Evolutionary conservation across 2,888 invertebrate genomes (phyloP).

Genomic region (Ischnus inquisitorius): DNA sequence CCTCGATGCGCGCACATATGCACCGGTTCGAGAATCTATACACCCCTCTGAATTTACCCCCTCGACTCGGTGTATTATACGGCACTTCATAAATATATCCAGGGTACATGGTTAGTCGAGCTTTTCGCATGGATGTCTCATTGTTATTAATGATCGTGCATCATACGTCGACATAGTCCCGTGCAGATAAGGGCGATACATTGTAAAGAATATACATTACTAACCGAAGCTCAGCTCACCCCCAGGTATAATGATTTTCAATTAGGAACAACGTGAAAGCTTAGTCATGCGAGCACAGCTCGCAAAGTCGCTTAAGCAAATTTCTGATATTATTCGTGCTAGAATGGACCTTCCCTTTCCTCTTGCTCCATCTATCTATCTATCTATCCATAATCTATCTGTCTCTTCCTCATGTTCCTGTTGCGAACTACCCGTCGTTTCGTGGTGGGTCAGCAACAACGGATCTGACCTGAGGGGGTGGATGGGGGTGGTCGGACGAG

Average conservation of each 20-base stretch:
- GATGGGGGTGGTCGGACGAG: slow-evolving; percentile 30
- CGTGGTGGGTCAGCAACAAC: slow-evolving; percentile 41
- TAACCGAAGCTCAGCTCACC: background rate
- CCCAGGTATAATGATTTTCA: background rate
- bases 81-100: slow-evolving; percentile 59
- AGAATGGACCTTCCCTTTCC: background rate
- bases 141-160: slow-evolving; percentile 45
- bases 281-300: background rate
- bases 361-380: background rate
- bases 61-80: slow-evolving; percentile 12
- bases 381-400: slow-evolving; percentile 41
- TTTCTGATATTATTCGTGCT: slow-evolving; percentile 7
- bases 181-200: background rate
- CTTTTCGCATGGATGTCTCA: slow-evolving; percentile 54
- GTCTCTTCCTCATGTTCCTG: slow-evolving; percentile 37
- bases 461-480: slow-evolving; percentile 11
- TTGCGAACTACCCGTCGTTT: slow-evolving; percentile 27
- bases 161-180: slow-evolving; percentile 1
- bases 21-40: slow-evolving; percentile 21
- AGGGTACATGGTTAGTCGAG: slow-evolving; percentile 36
- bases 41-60: slow-evolving; percentile 49
- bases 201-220: slow-evolving; percentile 29
- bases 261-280: background rate
- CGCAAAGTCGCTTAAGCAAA: slow-evolving; percentile 15
- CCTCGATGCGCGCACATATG: slow-evolving; percentile 40